Percentiles rank a stretch among this genome's conserved stretches.
Conservation (phyloP, 2,888 invertebrate genomes). For the Polydrusus pterygomalis region DNA sequence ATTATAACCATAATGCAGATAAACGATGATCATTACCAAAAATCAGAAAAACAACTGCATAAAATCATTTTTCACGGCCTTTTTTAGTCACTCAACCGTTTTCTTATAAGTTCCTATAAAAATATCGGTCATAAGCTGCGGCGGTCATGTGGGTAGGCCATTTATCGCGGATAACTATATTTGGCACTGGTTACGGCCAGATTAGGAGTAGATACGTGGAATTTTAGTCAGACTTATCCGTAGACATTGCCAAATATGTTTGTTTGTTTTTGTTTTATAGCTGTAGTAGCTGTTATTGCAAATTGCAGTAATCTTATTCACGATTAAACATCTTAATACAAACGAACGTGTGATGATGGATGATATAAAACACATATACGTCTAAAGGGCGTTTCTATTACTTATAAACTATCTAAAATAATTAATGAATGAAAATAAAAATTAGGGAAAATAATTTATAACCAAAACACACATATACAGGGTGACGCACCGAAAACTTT, state of each 20-base stretch:
- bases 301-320: too few relatives aligned
- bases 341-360: too few relatives aligned
- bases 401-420: too few relatives aligned
- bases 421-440: too few relatives aligned
- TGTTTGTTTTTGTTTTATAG: neutral
- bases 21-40: neutral
- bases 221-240: neutral
- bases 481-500: too few relatives aligned
- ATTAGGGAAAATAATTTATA: too few relatives aligned
- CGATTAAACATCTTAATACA: too few relatives aligned
- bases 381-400: too few relatives aligned
- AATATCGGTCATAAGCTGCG: slow-evolving; percentile 3
- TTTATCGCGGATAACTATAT: slow-evolving; percentile 4
- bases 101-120: neutral
- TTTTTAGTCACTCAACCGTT: slow-evolving; percentile 10
- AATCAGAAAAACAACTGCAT: neutral
- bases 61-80: neutral
- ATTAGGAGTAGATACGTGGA: slow-evolving; percentile 5
- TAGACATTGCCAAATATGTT: slow-evolving; percentile 10
- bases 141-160: neutral
- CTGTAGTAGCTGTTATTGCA: too few relatives aligned
- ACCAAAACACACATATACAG: too few relatives aligned
- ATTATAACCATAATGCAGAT: too few relatives aligned
- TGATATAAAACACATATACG: too few relatives aligned
- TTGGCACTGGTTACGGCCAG: slow-evolving; percentile 8